Base-by-base conservation (phyloP, 2,888 invertebrate genomes). In the Hirtodrosophila trivittata region DNA sequence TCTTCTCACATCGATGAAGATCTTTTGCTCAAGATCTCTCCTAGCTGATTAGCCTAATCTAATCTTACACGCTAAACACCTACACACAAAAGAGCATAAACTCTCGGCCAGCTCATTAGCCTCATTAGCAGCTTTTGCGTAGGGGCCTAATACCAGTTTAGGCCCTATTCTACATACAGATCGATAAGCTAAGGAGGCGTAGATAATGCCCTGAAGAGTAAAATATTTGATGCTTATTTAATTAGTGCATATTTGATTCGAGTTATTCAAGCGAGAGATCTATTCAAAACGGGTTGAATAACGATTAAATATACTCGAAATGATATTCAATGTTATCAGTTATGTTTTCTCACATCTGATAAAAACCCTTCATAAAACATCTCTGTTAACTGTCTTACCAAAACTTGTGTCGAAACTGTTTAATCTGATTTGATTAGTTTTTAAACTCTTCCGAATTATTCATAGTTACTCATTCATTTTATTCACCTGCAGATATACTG, bases 131-230 rank as follows among this genome's bases (percentile, higher is more conserved):
- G 49, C 45, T 21, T 21, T 21, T 59, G 74, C 71, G 75, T 74
- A 64, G 72, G 68, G 64, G 62, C 28, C 45, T 58, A 78, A 7
- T 43, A 42, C 54, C 57, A 58, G 62, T 64, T 75, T 60, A 46
- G 18, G 35, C 25, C 52, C 58, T 55, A 66, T 30, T 59, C 74
- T n/a, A 70, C 57, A 65, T 76, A 69, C 80, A 37, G 52, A 59
- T 50, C 60, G 81, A 82, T 82, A 82, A 86, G 86, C 86, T 83
- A 82, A 82, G 81, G 75, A 86, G 81, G 84, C 86, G 81, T 83
- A 77, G 75, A 80, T 80, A 83, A 86, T 82, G 71, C 59, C 47
- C 64, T 59, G 39, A 32, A 62, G 66, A 66, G n/a, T n/a, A n/a
- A n/a, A n/a, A 39, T 46, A 63, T 67, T 86, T 80, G 74, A 81